phyloP scores from a whole-genome alignment of 2,113 vertebrate species.

The Amia ocellicauda region DNA sequence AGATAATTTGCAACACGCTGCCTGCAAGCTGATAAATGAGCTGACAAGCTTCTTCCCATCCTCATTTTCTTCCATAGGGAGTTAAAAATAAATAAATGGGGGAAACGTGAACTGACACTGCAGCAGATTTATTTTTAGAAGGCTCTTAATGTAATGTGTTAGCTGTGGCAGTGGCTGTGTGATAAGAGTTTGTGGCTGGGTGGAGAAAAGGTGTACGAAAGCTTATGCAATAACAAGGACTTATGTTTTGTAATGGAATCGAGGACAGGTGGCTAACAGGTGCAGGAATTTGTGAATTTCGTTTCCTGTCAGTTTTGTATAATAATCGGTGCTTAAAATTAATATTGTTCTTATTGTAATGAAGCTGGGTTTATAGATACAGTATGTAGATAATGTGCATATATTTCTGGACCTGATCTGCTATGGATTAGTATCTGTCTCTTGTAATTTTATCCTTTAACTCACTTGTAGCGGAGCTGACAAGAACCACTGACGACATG shows the following conservation, averaged over 20 bases:
- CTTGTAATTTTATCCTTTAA: no score
- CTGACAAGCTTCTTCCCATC: conserved; percentile 54
- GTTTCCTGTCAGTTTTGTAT: no score
- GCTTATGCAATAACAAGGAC: background rate
- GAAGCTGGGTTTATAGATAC: no score
- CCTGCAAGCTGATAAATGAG: conserved; percentile 61
- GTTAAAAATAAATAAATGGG: conserved; percentile 39
- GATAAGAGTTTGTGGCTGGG: background rate
- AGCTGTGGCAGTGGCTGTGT: conserved; percentile 36
- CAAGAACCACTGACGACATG: no score
- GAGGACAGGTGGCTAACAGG: background rate
- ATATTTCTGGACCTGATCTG: no score
- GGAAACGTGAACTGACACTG: conserved; percentile 40
- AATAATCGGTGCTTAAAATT: no score
- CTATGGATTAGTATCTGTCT: no score
- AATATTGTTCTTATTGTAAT: no score
- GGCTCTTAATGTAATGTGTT: conserved; percentile 58
- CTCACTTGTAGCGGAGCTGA: no score
- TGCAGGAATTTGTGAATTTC: no score
- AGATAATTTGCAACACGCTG: conserved; percentile 33
- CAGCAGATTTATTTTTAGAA: conserved; percentile 58
- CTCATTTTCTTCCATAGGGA: conserved; percentile 46
- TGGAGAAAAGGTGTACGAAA: conserved; percentile 13
- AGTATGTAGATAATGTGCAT: no score
- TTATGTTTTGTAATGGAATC: conserved; percentile 6